Evolutionary conservation across 2,113 vertebrate genomes (phyloP).

Genomic region (Muscicapa adusta): DNA sequence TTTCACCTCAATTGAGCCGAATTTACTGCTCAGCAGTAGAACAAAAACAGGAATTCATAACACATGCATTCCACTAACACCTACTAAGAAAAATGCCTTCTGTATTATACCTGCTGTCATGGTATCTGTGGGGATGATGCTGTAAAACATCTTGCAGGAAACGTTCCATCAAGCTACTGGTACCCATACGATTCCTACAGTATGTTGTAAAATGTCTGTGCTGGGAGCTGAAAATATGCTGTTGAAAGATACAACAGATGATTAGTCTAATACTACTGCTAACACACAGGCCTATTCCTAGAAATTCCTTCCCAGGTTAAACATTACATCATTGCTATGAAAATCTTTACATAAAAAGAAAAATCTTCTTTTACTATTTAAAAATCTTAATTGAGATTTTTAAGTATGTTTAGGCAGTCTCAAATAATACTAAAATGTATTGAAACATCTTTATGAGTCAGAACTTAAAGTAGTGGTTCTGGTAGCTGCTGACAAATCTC

Average conservation of each 20-base stretch:
- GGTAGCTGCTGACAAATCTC: not conserved
- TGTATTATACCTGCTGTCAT: conserved; percentile 78
- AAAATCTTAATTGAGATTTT: not conserved
- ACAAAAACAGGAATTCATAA: not conserved
- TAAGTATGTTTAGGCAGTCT: not conserved
- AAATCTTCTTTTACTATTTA: not conserved
- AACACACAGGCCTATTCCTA: not conserved
- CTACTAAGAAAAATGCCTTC: not conserved
- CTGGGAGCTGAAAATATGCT: conserved; percentile 87
- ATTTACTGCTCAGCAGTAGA: not conserved
- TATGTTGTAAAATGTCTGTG: conserved; percentile 80
- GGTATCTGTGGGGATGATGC: conserved; percentile 83
- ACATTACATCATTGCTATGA: not conserved
- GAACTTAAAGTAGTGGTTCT: not conserved
- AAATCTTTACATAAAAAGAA: not conserved
- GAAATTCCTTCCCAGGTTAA: not conserved
- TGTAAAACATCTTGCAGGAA: conserved; percentile 89
- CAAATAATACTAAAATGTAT: not conserved
- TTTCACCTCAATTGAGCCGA: not conserved
- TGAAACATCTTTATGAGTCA: not conserved
- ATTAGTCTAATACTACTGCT: not conserved
- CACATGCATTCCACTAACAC: not conserved
- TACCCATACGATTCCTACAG: conserved; percentile 61
- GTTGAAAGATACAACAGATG: conserved; percentile 1
- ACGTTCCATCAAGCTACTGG: conserved; percentile 83